Percentiles rank a stretch among this genome's conserved stretches.
Conservation (phyloP, 2,888 invertebrate genomes). For the Melinopterus prodromus region DNA sequence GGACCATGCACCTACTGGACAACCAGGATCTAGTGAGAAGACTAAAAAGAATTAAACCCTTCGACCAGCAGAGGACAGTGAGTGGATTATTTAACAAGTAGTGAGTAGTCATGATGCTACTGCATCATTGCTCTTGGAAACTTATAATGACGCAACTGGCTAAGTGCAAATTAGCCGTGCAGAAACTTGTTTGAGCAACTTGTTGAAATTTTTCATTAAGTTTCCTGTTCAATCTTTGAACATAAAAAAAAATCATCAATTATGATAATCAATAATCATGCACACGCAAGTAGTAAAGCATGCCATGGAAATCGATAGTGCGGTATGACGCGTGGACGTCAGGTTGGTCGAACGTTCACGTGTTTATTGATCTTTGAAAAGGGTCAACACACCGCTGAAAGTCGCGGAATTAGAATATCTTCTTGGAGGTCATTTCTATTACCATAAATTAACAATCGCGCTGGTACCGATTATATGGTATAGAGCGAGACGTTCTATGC, state of each 20-base stretch:
- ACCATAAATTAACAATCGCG: constrained; percentile 18
- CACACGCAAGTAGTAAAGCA: background rate
- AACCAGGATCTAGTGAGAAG: too few relatives aligned
- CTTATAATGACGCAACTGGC: too few relatives aligned
- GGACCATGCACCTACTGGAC: too few relatives aligned
- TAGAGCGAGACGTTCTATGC: background rate
- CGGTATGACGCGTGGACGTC: background rate
- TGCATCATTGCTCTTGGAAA: too few relatives aligned
- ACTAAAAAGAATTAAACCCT: too few relatives aligned
- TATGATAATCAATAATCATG: background rate
- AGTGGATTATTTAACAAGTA: too few relatives aligned
- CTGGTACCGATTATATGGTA: background rate
- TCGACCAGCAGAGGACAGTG: too few relatives aligned
- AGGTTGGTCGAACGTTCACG: background rate
- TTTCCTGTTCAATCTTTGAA: too few relatives aligned
- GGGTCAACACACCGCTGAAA: constrained; percentile 24
- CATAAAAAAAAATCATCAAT: background rate
- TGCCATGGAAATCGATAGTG: background rate
- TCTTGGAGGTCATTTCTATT: constrained; percentile 22
- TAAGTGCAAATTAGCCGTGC: too few relatives aligned
- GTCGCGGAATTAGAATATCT: constrained; percentile 25
- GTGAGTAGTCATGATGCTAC: too few relatives aligned
- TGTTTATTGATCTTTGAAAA: constrained; percentile 21
- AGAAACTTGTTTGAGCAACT: too few relatives aligned
- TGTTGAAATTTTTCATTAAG: too few relatives aligned